Evolutionary conservation across 2,888 invertebrate genomes (phyloP), one percentile per base, ranked within the genome.

Genomic region (Herminia tarsipennalis): DNA sequence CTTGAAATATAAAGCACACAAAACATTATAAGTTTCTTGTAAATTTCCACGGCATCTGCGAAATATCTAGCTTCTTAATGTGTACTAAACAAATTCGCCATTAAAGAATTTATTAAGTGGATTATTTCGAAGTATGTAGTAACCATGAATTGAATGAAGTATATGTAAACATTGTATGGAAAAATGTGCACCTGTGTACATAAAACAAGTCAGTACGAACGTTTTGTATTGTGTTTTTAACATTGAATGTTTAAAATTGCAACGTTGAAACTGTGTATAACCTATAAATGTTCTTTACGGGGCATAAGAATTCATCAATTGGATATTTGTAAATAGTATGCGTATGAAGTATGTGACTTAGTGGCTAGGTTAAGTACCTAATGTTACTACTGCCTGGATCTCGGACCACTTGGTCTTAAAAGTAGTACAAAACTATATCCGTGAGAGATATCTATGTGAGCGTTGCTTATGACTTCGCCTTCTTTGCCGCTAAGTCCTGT

Each of bases 31-130:
- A 34, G 40, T 37, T 6, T 55, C 41, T 37, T 67, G 57, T 66
- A 70, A 57, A 49, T 33, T 51, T 65, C 45, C 29, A 43, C 45
- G 41, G 40, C 56, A 65, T 61, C 66, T 73, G 69, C 44, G 28
- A 35, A 60, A 50, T 58, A 50, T 41, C 29, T 34, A 17, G 32
- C 29, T 44, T 41, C 18, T 27, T 40, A n/a, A n/a, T n/a, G n/a
- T n/a, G 2, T 28, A 21, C 14, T 36, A 38, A 42, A 41, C 33
- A 13, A 10, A 49, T 16, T 47, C 46, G 5, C 49, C 17, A 5
- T 21, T 27, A 6, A 0, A 22, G 24, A 44, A 48, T 28, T 34
- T 48, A 48, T 24, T 20, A 41, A 43, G 40, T 42, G 41, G 17
- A 56, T 51, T 44, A 46, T 45, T 40, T 18, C 38, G 47, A 18